Evolutionary conservation across 2,888 invertebrate species (phyloP).

Genomic region (Gymnoscelis rufifasciata): DNA sequence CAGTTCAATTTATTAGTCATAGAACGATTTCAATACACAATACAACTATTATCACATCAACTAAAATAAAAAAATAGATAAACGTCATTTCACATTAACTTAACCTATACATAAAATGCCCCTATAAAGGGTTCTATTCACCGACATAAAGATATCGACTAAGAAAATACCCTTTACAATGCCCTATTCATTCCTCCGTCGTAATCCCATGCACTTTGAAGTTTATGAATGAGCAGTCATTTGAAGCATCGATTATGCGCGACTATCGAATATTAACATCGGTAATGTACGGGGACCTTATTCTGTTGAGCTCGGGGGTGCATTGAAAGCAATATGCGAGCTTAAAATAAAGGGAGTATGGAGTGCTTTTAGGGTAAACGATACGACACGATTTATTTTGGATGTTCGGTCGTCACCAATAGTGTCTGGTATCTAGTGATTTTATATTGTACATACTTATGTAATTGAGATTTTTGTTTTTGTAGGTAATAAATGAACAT

Average conservation of each 20-base stretch:
- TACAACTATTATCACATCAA: too few species aligned
- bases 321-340: conserved; percentile 46
- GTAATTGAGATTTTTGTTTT: too few species aligned
- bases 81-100: too few species aligned
- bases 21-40: too few species aligned
- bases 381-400: neutral
- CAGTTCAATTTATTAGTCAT: too few species aligned
- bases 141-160: conserved; percentile 22
- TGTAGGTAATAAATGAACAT: too few species aligned
- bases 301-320: conserved; percentile 48
- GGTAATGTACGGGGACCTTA: conserved; percentile 60
- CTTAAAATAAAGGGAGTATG: conserved; percentile 48
- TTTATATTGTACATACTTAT: too few species aligned
- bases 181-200: conserved; percentile 30
- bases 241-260: conserved; percentile 58
- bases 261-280: conserved; percentile 67
- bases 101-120: neutral
- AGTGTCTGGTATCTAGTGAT: too few species aligned
- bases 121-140: too few species aligned
- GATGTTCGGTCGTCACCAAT: too few species aligned
- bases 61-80: too few species aligned
- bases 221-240: conserved; percentile 41
- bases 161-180: conserved; percentile 26
- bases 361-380: conserved; percentile 4
- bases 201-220: conserved; percentile 30